Evolutionary conservation across 1,140 invertebrate species (phyloP).

Genomic region (Eumeta japonica): DNA sequence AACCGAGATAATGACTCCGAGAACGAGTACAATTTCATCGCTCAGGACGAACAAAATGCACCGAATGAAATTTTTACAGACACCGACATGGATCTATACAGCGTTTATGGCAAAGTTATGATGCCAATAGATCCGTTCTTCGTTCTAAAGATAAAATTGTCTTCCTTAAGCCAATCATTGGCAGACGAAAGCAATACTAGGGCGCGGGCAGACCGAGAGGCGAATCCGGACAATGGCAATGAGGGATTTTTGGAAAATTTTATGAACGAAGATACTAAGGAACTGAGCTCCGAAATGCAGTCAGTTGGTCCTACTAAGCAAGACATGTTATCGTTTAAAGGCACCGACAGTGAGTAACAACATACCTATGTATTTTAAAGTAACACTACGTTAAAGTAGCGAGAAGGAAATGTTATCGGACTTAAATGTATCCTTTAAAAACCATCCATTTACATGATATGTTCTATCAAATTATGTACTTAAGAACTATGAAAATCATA

Average conservation of each 20-base stretch:
- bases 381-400: too few species aligned
- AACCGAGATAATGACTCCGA: constrained; percentile 16
- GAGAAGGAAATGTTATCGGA: too few species aligned
- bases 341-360: too few species aligned
- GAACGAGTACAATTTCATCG: constrained; percentile 10
- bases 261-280: too few species aligned
- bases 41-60: constrained; percentile 13
- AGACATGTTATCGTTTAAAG: too few species aligned
- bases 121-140: constrained; percentile 29
- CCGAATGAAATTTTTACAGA: constrained; percentile 19
- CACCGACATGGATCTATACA: constrained; percentile 11
- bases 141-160: constrained; percentile 40
- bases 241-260: constrained; percentile 4
- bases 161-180: constrained; percentile 28
- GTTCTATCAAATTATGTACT: too few species aligned
- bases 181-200: constrained; percentile 25
- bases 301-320: too few species aligned
- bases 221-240: constrained; percentile 2
- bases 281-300: too few species aligned
- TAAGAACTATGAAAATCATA: too few species aligned
- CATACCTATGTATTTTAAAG: too few species aligned
- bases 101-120: constrained; percentile 18
- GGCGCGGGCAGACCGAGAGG: not conserved
- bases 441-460: too few species aligned
- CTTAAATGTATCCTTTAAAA: too few species aligned